A percentile compares a stretch with the other conserved stretches of the same genome.
Conservation (phyloP, 2,888 invertebrate species). For the Deroplatys truncata region DNA sequence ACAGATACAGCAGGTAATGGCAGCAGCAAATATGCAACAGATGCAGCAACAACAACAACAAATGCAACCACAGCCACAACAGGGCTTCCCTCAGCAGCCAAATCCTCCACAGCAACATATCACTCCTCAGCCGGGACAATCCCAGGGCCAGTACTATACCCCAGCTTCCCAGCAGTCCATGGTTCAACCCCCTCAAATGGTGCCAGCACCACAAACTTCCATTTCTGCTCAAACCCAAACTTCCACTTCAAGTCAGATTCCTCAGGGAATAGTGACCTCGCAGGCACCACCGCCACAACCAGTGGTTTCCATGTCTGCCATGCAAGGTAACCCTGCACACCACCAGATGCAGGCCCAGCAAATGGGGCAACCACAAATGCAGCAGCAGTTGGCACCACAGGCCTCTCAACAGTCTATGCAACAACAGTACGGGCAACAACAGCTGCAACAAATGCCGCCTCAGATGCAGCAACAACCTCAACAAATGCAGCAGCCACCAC, state of each 20-base stretch:
- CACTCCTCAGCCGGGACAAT: not conserved
- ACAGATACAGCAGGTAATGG: constrained; percentile 39
- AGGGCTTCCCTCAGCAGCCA: constrained; percentile 9
- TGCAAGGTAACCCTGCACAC: not conserved
- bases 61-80: constrained; percentile 45
- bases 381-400: constrained; percentile 51
- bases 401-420: constrained; percentile 39
- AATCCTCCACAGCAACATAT: constrained; percentile 4
- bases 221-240: constrained; percentile 18
- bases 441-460: constrained; percentile 34
- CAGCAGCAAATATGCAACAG: constrained; percentile 42
- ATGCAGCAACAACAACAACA: constrained; percentile 49
- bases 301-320: not conserved
- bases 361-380: constrained; percentile 30
- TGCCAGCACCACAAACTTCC: not conserved
- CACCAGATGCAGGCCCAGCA: constrained; percentile 21
- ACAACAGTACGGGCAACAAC: constrained; percentile 51
- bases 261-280: not conserved
- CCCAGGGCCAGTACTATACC: constrained; percentile 6
- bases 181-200: not conserved
- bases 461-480: constrained; percentile 47
- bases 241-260: constrained; percentile 1
- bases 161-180: not conserved
- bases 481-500: constrained; percentile 53
- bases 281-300: constrained; percentile 1